Evolutionary conservation across 2,797 vertebrate genomes (phyloP), one percentile per base, ranked within the genome.

Genomic region (Gadopsis bispinosus): DNA sequence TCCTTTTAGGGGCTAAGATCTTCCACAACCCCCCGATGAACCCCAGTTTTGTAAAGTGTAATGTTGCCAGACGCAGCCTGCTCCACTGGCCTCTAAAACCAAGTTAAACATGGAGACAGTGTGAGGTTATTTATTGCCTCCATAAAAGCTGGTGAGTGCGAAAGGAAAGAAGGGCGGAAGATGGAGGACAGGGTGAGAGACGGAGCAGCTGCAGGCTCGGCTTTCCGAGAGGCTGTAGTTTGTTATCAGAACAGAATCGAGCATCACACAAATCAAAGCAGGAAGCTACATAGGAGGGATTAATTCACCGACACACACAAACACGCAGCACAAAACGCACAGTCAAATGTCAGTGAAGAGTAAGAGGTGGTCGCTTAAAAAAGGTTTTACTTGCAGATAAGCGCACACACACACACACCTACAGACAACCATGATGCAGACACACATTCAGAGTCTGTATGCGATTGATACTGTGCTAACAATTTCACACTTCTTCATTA

Each of bases 21-120:
- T 78, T 39, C 64, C 51, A 70, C 66, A 79, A 83, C 79, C 86
- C 55, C 0, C 13, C 13, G 22, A 50, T 80, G 74, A 90, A 89
- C 84, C 83, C 43, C 1, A 0, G n/a, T 73, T 88, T 78, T 56
- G 33, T 51, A 83, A 69, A 77, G 87, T 84, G 79, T 72, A 64
- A 67, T 73, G 83, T 64, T 75, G 74, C 81, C 75, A 61, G 62
- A 66, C 35, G 1, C 83, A 53, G 64, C 26, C 48, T 4, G 73
- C 81, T 71, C 80, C 80, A 22, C 80, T 8, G 56, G 89, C 86
- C 83, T 80, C 88, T 89, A 86, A 92, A 87, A 80, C 88, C 84
- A 89, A 92, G 89, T 93, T 92, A 93, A 91, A 93, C 88, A 91
- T 37, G 83, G 69, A 81, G 83, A 89, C 85, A 83, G 79, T 5